phyloP scores from a whole-genome alignment of 2,113 vertebrate species.

The Eulemur rufifrons region DNA sequence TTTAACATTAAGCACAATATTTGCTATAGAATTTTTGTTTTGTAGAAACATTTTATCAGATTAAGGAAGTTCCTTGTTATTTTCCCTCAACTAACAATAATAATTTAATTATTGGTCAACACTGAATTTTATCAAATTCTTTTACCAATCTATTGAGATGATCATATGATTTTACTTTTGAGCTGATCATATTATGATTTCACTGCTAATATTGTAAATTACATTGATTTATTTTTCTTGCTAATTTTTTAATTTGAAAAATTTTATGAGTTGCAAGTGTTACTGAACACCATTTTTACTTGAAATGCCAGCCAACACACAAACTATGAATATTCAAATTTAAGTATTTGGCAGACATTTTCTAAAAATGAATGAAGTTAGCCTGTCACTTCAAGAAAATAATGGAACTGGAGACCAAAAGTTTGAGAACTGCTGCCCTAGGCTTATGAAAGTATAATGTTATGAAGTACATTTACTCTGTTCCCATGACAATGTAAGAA shows the following conservation, averaged over 20 bases:
- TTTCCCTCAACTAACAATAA: neutral
- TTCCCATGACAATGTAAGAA: neutral
- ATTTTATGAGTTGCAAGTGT: neutral
- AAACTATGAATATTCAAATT: constrained; percentile 28
- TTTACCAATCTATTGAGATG: neutral
- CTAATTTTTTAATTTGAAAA: neutral
- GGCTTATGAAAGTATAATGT: neutral
- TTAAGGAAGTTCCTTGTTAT: neutral
- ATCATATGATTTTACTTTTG: neutral
- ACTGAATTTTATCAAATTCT: neutral
- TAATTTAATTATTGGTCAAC: neutral
- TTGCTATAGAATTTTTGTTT: neutral
- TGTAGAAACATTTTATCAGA: neutral
- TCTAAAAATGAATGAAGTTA: constrained; percentile 29
- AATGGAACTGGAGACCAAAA: neutral
- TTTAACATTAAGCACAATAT: neutral
- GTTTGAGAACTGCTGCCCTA: neutral
- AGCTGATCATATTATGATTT: neutral
- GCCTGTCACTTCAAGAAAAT: constrained; percentile 16
- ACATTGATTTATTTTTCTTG: neutral
- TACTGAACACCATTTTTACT: neutral
- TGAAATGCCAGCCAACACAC: neutral
- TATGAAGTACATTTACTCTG: neutral
- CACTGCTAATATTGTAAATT: neutral
- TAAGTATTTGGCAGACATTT: constrained; percentile 8